phyloP scores from a whole-genome alignment of 2,113 vertebrate genomes.

The Neolamprologus brichardi region DNA sequence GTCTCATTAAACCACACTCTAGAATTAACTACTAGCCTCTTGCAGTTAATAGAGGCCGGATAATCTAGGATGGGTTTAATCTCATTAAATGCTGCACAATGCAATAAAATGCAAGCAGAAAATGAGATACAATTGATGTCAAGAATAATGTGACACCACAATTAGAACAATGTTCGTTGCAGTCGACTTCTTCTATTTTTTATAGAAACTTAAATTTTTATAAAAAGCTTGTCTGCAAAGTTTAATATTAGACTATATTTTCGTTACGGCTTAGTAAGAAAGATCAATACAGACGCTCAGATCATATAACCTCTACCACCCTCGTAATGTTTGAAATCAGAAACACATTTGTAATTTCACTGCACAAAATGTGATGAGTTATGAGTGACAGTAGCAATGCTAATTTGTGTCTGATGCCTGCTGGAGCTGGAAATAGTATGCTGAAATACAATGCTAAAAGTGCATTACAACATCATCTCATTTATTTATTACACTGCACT shows the following conservation, averaged over 20 bases:
- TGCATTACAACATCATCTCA: not conserved
- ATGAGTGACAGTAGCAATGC: not conserved
- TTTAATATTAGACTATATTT: not conserved
- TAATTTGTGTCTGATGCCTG: not conserved
- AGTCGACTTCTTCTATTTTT: not conserved
- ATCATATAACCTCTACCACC: not conserved
- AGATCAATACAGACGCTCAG: rapidly evolving
- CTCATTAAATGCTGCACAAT: not conserved
- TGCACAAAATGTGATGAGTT: not conserved
- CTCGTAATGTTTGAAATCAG: not conserved
- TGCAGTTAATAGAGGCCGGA: conserved; percentile 1
- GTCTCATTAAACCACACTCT: not conserved
- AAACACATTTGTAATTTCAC: not conserved
- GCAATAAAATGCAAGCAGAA: not conserved
- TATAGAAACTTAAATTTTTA: not conserved
- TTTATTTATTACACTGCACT: not conserved
- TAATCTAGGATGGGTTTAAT: conserved; percentile 31
- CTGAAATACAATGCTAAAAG: not conserved
- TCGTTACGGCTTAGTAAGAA: rapidly evolving
- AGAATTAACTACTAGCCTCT: conserved; percentile 1
- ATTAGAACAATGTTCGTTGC: not conserved
- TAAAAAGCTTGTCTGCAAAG: not conserved
- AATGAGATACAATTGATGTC: not conserved
- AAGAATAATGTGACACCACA: not conserved
- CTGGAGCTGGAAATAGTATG: not conserved